A percentile compares a stretch with the other conserved stretches of the same genome.
Conservation (phyloP, 2,888 invertebrate species). For the Eustalomyia histrio region DNA sequence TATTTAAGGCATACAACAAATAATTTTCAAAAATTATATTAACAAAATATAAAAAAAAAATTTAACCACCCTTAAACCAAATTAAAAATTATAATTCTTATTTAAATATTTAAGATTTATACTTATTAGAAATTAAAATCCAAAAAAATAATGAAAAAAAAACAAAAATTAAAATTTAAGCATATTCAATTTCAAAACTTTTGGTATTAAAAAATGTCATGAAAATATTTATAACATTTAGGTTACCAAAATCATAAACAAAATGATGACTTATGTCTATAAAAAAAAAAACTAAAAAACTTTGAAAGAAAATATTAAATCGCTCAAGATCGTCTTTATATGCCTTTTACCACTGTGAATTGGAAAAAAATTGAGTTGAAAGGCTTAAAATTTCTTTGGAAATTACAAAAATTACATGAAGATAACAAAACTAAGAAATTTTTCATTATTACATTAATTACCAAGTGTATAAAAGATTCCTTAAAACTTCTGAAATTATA, state of each 20-base stretch:
- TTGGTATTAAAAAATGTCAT: slow-evolving; percentile 53
- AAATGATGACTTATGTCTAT: slow-evolving; percentile 65
- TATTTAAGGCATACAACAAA: slow-evolving; percentile 69
- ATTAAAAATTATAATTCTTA: slow-evolving; percentile 62
- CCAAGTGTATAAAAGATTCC: too few species aligned
- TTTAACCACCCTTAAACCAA: slow-evolving; percentile 50
- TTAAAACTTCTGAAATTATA: too few species aligned
- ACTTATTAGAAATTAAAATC: slow-evolving; percentile 63
- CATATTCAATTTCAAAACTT: slow-evolving; percentile 57
- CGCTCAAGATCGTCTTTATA: slow-evolving; percentile 2
- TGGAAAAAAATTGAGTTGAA: too few species aligned
- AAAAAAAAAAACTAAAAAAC: slow-evolving; percentile 30
- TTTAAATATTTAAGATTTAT: slow-evolving; percentile 68
- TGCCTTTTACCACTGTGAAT: slow-evolving; percentile 19
- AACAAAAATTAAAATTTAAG: slow-evolving; percentile 47
- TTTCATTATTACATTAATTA: too few species aligned
- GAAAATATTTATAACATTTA: slow-evolving; percentile 40
- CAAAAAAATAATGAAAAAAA: slow-evolving; percentile 56
- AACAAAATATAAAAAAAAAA: slow-evolving; percentile 55
- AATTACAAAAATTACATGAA: too few species aligned
- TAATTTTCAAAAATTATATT: slow-evolving; percentile 48
- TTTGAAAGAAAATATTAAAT: slow-evolving; percentile 23
- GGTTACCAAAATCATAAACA: slow-evolving; percentile 57
- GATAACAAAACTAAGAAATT: too few species aligned
- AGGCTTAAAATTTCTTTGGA: too few species aligned